These are phyloP conservation scores for Flabesymbios commensalis DNA, from an alignment of 2,888 invertebrate species.

Conservation along the genomic window DNA sequence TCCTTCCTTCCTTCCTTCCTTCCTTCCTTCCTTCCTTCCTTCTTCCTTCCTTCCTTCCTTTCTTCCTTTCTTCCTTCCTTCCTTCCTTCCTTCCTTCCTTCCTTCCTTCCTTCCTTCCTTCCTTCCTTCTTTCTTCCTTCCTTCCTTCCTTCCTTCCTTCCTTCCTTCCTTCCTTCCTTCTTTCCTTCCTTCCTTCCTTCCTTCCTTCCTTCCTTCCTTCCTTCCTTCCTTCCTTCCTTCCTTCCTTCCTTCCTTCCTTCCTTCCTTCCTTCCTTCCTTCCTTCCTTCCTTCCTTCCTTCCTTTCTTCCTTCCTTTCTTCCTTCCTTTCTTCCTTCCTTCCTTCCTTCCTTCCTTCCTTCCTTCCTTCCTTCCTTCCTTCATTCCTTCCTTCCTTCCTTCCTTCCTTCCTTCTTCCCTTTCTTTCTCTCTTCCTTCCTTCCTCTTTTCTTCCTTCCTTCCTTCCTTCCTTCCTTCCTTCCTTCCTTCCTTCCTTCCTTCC, in stretches of 20 bases:
- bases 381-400: constrained; percentile 4
- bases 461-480: constrained; percentile 6
- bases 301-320: constrained; percentile 5
- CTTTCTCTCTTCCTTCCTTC: not conserved
- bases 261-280: constrained; percentile 4
- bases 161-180: constrained; percentile 1
- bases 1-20: constrained; percentile 30
- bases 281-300: constrained; percentile 3
- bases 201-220: constrained; percentile 7
- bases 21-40: constrained; percentile 28
- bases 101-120: constrained; percentile 10
- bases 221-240: constrained; percentile 7
- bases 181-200: constrained; percentile 7
- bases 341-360: constrained; percentile 7
- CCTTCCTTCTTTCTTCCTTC: not conserved
- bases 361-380: constrained; percentile 3
- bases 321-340: constrained; percentile 6
- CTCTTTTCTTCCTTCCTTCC: constrained; percentile 7
- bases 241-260: constrained; percentile 6
- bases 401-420: constrained; percentile 4
- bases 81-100: constrained; percentile 14
- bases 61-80: constrained; percentile 7
- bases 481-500: constrained; percentile 6
- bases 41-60: constrained; percentile 17
- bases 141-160: constrained; percentile 2